Evolutionary conservation across 1,140 invertebrate species (phyloP), one percentile per base, ranked within the genome.

Genomic region (Ceratoteleas bidentatus): DNA sequence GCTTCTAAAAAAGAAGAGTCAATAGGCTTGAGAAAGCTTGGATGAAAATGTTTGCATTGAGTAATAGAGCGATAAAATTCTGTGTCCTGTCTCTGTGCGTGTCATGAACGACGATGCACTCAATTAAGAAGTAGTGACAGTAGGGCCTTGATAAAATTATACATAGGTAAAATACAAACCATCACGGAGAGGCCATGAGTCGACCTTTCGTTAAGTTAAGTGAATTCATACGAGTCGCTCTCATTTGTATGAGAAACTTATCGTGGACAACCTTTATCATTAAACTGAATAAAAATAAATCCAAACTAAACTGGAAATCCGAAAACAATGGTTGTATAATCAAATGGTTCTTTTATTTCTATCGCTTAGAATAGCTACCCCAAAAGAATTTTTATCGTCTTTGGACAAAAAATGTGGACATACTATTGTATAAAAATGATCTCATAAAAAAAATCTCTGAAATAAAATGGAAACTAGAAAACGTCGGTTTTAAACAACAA

Each of bases 151-250:
- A 81, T 83, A 79, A 80, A 82, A 79, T 85, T 84, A 86, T 77
- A 65, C 74, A 78, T 81, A 84, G 85, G 85, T 81, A 87, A 88
- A 89, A 87, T 87, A 72, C 79, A 76, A 81, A 87, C 70, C 85
- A 89, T 88, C 75, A 85, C 43, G 53, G 78, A 79, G 81, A 88
- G 88, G 85, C 85, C 86, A 69, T 74, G 40, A 79, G 79, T 60
- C 80, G 84, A 88, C 87, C 87, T 88, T 89, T 86, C 58, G 61
- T 61, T 65, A 84, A 73, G 84, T 85, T 82, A 73, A 83, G 78
- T 70, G 49, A 57, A 74, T 66, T 69, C 57, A 38, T 78, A 54
- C 52, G 58, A 70, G 64, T 60, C 56, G n/a, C 8, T 45, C 36
- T 62, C 47, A 66, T 74, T 69, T 74, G 56, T 69, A 69, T 65